Base-by-base conservation (phyloP, 2,113 vertebrate species). In the Lonchura striata region DNA sequence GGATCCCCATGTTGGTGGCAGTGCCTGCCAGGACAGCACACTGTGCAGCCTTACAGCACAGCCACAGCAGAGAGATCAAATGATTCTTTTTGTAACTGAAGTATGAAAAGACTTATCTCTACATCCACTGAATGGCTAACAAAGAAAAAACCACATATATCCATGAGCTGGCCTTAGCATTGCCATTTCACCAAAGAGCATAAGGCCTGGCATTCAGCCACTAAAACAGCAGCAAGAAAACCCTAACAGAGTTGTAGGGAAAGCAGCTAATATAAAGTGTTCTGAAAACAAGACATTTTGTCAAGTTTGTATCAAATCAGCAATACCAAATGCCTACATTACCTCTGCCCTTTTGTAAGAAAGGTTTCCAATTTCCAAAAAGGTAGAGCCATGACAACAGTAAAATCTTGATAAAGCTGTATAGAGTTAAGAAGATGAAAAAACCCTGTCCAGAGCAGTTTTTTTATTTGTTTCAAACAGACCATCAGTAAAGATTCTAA, bases 401-500 rank as follows among this genome's bases (percentile, higher is more conserved):
- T 83, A 64, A 90, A 63, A 23, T 18, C 69, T 61, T 47, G n/a
- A 57, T 57, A 80, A 88, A n/a, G 50, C 65, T 69, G 37, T 18
- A 47, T 4, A 49, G 31, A 61, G 35, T 87, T 90, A 90, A 87
- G 49, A 89, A 72, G 4, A 66, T n/a, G 17, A 89, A 92, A 17
- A 75, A 56, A 59, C 6, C 9, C 11, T 66, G 56, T 47, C 77
- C 80, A 91, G 53, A 9, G 5, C 50, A 81, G n/a, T 54, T 75
- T 54, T 81, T 54, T 31, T 31, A 66, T 54, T 88, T 92, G 59
- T 93, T 93, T 91, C 71, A 86, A 88, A 70, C 13, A n/a, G 50
- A 86, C 44, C 39, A 85, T 56, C 47, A 77, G 76, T 50, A 85
- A 81, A 63, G 57, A 88, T 52, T 90, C 66, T 82, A 94, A 96